Evolutionary conservation across 2,113 vertebrate genomes (phyloP).

Genomic region (Sylvietta virens): DNA sequence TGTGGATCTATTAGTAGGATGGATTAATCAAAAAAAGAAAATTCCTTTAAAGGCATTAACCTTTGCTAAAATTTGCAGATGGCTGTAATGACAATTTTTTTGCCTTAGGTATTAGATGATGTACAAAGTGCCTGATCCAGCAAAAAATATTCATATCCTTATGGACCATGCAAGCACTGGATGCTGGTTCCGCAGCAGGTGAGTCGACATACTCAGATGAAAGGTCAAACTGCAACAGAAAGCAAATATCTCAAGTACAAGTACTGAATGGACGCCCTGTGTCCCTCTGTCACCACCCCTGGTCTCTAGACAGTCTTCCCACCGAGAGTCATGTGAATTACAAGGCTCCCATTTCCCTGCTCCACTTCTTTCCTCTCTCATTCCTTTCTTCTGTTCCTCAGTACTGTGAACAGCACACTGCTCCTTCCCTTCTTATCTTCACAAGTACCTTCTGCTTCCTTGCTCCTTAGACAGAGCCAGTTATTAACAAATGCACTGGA

Average conservation of each 20-base stretch:
- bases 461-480: neutral
- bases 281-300: neutral
- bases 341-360: neutral
- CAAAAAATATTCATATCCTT: conserved; percentile 26
- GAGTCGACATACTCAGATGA: neutral
- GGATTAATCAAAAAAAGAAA: neutral
- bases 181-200: conserved; percentile 19
- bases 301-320: neutral
- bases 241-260: conserved; percentile 8
- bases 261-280: neutral
- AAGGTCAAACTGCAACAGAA: conserved; percentile 44
- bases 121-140: neutral
- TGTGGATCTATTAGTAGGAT: too few species aligned
- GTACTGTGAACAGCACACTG: neutral
- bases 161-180: neutral
- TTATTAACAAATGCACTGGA: neutral
- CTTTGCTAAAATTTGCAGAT: conserved; percentile 19
- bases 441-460: neutral
- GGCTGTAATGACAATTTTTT: neutral
- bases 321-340: neutral
- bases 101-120: neutral
- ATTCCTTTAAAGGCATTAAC: conserved; percentile 5
- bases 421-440: neutral
- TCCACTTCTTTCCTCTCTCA: neutral
- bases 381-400: neutral